These are phyloP conservation scores for Macaria notata DNA, from an alignment of 2,888 invertebrate species.

Conservation along the genomic window DNA sequence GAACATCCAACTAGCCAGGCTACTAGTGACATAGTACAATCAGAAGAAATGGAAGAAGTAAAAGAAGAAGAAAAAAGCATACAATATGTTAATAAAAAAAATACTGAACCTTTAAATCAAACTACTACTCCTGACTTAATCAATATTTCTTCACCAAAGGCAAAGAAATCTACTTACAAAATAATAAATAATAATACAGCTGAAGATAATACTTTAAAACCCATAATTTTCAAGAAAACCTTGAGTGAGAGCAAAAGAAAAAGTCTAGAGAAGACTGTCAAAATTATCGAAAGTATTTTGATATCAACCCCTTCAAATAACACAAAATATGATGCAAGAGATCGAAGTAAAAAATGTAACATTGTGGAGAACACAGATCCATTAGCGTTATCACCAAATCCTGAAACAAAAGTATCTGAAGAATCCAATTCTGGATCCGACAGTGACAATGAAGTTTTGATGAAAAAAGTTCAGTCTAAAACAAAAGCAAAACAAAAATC, in stretches of 20 bases:
- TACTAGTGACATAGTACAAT: too few relatives aligned
- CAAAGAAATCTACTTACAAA: conserved; percentile 2
- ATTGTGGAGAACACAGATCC: conserved; percentile 4
- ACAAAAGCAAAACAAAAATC: background rate
- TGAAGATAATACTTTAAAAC: conserved; percentile 32
- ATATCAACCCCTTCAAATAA: conserved; percentile 36
- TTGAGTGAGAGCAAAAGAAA: conserved; percentile 50
- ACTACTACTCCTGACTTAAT: too few relatives aligned
- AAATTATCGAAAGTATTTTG: conserved; percentile 63
- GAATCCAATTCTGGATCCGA: background rate
- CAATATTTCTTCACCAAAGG: background rate
- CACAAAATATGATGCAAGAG: conserved; percentile 22
- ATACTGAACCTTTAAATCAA: too few relatives aligned
- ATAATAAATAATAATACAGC: conserved; percentile 1
- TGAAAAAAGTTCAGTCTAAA: conserved; percentile 1
- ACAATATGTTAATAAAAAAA: too few relatives aligned
- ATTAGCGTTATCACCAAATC: conserved; percentile 9
- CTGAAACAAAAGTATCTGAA: background rate
- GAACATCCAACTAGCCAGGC: too few relatives aligned
- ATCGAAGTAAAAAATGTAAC: too few relatives aligned
- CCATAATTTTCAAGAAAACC: conserved; percentile 28
- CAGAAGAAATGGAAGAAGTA: too few relatives aligned
- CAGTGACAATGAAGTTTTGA: conserved; percentile 15
- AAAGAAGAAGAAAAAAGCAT: too few relatives aligned
- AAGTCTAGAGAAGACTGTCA: conserved; percentile 66